Evolutionary conservation across 2,888 invertebrate species (phyloP).

Genomic region (Caradrina kadenii): DNA sequence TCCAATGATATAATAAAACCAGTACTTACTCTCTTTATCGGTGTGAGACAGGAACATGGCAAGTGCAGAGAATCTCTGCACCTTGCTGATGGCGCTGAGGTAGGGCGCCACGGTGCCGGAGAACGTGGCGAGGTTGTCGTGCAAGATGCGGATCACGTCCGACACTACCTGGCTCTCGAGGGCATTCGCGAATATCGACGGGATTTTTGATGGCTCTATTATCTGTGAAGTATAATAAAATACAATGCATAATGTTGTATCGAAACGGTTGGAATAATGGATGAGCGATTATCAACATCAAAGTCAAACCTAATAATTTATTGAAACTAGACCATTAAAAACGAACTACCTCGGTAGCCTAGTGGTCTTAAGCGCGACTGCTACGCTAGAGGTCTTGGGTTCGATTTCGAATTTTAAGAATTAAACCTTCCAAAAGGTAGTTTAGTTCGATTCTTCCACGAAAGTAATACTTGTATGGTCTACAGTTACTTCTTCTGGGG

Average conservation of each 20-base stretch:
- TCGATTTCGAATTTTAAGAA: too few relatives aligned
- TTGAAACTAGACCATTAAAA: neutral
- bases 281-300: too few relatives aligned
- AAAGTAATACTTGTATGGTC: too few relatives aligned
- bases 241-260: too few relatives aligned
- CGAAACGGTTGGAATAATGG: too few relatives aligned
- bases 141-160: constrained; percentile 88
- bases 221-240: constrained; percentile 78
- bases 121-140: constrained; percentile 81
- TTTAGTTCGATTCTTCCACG: too few relatives aligned
- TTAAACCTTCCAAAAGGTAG: too few relatives aligned
- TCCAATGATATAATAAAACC: too few relatives aligned
- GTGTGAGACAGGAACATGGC: constrained; percentile 91
- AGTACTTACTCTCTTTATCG: constrained; percentile 91
- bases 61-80: constrained; percentile 92
- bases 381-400: too few relatives aligned
- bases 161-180: constrained; percentile 92
- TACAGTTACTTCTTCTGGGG: too few relatives aligned
- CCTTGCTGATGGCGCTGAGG: constrained; percentile 87
- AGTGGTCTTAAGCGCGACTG: too few relatives aligned
- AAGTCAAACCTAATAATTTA: neutral
- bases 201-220: constrained; percentile 90
- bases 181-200: constrained; percentile 92
- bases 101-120: constrained; percentile 85
- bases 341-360: too few relatives aligned